Evolutionary conservation across 2,888 invertebrate genomes (phyloP).

Genomic region (Magallana nippona): DNA sequence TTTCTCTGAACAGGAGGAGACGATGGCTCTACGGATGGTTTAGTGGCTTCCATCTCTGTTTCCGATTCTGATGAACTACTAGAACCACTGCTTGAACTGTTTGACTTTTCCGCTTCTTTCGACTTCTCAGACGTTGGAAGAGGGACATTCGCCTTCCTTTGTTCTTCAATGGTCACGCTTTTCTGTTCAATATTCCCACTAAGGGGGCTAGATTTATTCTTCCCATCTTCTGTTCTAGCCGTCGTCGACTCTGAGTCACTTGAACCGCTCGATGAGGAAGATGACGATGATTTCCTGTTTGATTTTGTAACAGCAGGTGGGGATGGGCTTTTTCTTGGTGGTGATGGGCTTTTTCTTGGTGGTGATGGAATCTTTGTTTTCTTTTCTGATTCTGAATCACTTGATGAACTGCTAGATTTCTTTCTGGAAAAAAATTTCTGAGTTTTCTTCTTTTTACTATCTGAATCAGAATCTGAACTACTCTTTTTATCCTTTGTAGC

Average conservation of each 20-base stretch:
- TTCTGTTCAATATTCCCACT: too few species aligned
- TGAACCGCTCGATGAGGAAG: conserved; percentile 34
- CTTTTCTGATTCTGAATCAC: neutral
- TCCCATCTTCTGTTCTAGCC: conserved; percentile 1
- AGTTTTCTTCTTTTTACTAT: too few species aligned
- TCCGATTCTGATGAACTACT: conserved; percentile 43
- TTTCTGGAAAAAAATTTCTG: too few species aligned
- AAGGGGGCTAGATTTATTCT: neutral
- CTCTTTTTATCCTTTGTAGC: neutral
- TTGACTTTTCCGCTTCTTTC: conserved; percentile 40
- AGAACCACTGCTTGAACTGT: conserved; percentile 42
- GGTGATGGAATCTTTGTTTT: neutral
- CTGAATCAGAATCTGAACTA: neutral
- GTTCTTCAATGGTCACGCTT: neutral
- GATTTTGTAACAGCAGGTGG: neutral
- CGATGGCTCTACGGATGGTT: neutral
- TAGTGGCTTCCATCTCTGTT: conserved; percentile 20
- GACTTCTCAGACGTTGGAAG: neutral
- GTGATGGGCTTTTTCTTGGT: neutral
- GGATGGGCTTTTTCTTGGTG: conserved; percentile 24
- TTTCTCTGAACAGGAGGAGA: neutral
- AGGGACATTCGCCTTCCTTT: neutral
- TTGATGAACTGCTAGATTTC: too few species aligned
- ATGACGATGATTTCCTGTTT: neutral
- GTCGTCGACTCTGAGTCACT: conserved; percentile 38